Evolutionary conservation across 2,113 vertebrate species (phyloP).

Genomic region (Alethe castanea): DNA sequence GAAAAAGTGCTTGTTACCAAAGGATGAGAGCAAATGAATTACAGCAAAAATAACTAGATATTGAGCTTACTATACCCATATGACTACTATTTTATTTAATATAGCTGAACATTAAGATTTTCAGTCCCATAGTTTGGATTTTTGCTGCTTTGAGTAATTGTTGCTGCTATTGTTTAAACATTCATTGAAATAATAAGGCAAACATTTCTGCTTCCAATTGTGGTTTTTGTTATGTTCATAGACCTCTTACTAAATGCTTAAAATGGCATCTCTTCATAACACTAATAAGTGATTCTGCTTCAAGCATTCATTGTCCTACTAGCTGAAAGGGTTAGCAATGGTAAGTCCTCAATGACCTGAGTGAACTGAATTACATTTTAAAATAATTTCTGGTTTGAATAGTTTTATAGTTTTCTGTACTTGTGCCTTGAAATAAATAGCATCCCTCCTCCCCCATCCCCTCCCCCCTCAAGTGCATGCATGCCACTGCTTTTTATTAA

Average conservation of each 20-base stretch:
- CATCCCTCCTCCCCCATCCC: not conserved
- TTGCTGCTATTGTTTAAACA: not conserved
- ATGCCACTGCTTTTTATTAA: not conserved
- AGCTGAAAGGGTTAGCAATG: not conserved
- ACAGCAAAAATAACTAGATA: slow-evolving; percentile 16
- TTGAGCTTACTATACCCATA: not conserved
- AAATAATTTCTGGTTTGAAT: slow-evolving; percentile 13
- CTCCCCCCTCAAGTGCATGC: not conserved
- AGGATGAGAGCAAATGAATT: slow-evolving; percentile 22
- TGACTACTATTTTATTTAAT: not conserved
- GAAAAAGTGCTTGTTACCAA: slow-evolving; percentile 11
- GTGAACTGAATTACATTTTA: not conserved
- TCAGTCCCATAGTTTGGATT: not conserved
- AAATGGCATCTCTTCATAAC: not conserved
- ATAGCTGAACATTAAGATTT: not conserved
- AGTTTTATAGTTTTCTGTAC: not conserved
- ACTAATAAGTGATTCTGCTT: not conserved
- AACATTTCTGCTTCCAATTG: not conserved
- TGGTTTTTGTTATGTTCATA: not conserved
- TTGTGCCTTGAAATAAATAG: not conserved
- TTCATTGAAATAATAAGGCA: not conserved
- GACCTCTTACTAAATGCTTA: not conserved
- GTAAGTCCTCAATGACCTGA: not conserved
- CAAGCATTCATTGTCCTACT: not conserved
- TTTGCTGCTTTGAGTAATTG: not conserved